Percentiles rank a stretch among this genome's conserved stretches.
Conservation (phyloP, 2,797 vertebrate species). For the Tokudaia tokunoshimensis region DNA sequence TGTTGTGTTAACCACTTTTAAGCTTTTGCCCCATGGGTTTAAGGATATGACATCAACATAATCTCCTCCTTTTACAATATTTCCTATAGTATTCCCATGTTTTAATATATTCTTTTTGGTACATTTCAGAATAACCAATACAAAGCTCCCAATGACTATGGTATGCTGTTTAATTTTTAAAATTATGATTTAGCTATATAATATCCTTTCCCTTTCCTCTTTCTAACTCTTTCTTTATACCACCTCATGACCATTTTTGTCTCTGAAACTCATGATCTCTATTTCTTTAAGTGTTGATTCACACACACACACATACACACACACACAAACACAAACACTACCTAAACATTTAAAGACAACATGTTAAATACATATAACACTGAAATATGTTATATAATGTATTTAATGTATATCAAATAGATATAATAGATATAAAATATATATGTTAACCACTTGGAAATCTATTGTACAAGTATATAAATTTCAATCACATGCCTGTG, state of each 20-base stretch:
- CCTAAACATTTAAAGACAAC: no score
- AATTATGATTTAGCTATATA: neutral
- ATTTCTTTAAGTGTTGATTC: neutral
- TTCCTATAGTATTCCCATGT: neutral
- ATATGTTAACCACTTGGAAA: neutral
- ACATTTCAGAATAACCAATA: neutral
- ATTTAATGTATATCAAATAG: no score
- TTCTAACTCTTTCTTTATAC: neutral
- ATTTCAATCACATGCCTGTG: neutral
- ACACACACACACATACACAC: neutral
- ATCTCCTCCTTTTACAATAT: neutral
- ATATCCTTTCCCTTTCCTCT: neutral
- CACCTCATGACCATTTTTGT: no score
- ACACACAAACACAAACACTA: neutral
- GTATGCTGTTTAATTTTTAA: neutral
- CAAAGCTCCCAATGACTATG: neutral
- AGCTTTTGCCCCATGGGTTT: neutral
- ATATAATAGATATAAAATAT: no score
- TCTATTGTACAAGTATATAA: neutral
- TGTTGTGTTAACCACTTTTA: neutral
- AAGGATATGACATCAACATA: neutral
- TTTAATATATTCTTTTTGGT: neutral
- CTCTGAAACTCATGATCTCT: neutral
- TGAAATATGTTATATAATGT: no score
- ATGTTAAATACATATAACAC: no score